Base-by-base conservation (phyloP, 37 sponge, comb jelly and placozoan genomes). In the Diacarnus erythraeanus region DNA sequence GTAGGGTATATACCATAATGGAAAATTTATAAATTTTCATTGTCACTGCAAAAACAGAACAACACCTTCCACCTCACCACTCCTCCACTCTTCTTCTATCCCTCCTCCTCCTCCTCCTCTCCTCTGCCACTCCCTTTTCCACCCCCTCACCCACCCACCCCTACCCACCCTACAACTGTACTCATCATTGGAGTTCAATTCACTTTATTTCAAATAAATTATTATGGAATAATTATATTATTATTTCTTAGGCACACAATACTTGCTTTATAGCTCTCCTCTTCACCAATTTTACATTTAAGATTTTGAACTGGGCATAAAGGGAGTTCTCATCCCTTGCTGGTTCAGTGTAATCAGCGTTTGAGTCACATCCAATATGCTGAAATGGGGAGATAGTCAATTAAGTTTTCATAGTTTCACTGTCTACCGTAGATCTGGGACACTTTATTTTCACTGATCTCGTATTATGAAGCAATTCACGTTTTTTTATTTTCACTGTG, bases 281-380 rank as follows among this genome's bases (percentile, higher is more conserved):
- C 30, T 60, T 5, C n/a, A 86, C 35, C 15, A 51, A 30, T 42
- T 56, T 86, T 35, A 80, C 29, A 27, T 86, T 80, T 1, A 79
- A 36, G 17, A 29, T 12, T 10, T 34, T 66, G 59, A 86, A 80
- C 42, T 86, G 87, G 30, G 73, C 59, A 65, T 86, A 86, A 0
- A 86, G 80, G 10, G 64, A 61, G 22, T 34, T 38, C 37, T 64
- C 64, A 57, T 86, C 87, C 18, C 35, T 66, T 30, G 80, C 87
- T 54, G 87, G 87, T n/a, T 66, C 54, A 57, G 35, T 29, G 44
- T 80, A 86, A 54, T 70, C 41, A 15, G 1, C 54, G 0, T 75
- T 27, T 18, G 34, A 30, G 26, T 4, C 38, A 0, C 29, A 42
- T 33, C 67, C 42, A 64, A 38, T 42, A 36, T 56, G 67, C 58